Conservation (phyloP, 2,888 invertebrate genomes). For the Xestobium rufovillosum region DNA sequence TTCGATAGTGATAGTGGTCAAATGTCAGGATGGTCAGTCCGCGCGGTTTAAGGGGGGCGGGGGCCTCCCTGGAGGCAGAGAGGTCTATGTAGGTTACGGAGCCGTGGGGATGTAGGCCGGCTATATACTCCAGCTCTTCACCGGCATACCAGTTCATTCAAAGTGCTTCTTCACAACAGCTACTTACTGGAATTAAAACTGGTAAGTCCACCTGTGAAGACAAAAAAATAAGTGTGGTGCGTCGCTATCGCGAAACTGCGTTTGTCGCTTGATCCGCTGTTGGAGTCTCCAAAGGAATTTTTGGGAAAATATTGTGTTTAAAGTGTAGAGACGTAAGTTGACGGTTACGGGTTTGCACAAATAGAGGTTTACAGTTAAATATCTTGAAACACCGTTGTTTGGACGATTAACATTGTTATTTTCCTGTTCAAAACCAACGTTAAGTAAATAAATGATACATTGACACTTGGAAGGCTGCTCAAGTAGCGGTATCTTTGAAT, state of each 20-base stretch:
- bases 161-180: constrained; percentile 34
- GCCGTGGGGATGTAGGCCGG: constrained; percentile 44
- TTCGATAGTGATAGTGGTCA: constrained; percentile 34
- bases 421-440: no score
- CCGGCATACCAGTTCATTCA: constrained; percentile 33
- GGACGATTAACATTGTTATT: no score
- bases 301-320: no score
- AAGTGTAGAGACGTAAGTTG: no score
- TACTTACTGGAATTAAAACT: constrained; percentile 26
- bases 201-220: constrained; percentile 25
- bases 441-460: no score
- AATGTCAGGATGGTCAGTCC: constrained; percentile 27
- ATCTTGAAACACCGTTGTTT: no score
- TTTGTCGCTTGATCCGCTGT: constrained; percentile 15
- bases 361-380: no score
- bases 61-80: constrained; percentile 26
- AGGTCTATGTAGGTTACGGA: constrained; percentile 38
- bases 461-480: no score
- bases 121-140: constrained; percentile 39
- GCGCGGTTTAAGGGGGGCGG: constrained; percentile 15
- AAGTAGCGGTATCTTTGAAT: no score
- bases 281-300: constrained; percentile 12
- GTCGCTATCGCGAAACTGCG: no score
- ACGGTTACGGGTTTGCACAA: no score
- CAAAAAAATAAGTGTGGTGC: no score